A percentile compares a stretch with the other conserved stretches of the same genome.
phyloP scores from a whole-genome alignment of 2,888 invertebrate genomes.

The Nemotelus nigrinus region DNA sequence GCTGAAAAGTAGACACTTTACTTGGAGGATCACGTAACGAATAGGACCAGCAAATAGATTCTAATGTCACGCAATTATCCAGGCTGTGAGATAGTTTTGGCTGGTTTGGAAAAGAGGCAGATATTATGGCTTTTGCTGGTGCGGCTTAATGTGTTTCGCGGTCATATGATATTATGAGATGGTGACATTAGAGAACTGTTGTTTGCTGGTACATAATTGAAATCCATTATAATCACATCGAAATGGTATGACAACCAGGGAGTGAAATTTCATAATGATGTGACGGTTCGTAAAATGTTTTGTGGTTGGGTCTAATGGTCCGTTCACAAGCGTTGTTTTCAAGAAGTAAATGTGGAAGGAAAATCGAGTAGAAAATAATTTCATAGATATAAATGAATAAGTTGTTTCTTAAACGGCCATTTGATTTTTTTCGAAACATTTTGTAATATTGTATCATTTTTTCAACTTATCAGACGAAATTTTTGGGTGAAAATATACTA shows the following conservation, averaged over 20 bases:
- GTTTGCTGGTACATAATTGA: conserved; percentile 14
- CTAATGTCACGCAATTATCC: conserved; percentile 41
- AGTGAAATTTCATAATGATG: too few species aligned
- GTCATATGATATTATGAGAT: conserved; percentile 19
- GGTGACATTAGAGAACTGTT: conserved; percentile 1
- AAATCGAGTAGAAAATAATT: too few species aligned
- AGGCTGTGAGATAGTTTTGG: conserved; percentile 8
- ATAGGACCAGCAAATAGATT: conserved; percentile 29
- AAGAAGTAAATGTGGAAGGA: too few species aligned
- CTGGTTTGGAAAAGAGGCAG: background rate
- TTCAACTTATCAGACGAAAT: too few species aligned
- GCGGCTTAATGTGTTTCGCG: background rate
- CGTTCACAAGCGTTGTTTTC: too few species aligned
- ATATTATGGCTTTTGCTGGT: conserved; percentile 3
- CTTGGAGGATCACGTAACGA: conserved; percentile 42
- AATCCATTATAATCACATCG: conserved; percentile 21
- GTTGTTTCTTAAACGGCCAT: too few species aligned
- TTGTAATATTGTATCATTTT: too few species aligned
- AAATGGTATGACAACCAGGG: background rate
- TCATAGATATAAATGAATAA: too few species aligned
- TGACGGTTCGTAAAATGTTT: too few species aligned
- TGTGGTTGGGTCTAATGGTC: too few species aligned
- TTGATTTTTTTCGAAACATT: too few species aligned
- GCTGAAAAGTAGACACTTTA: conserved; percentile 41
- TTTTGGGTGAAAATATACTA: too few species aligned